Conservation (phyloP, 2,113 vertebrate genomes). For the Cepphus grylle region DNA sequence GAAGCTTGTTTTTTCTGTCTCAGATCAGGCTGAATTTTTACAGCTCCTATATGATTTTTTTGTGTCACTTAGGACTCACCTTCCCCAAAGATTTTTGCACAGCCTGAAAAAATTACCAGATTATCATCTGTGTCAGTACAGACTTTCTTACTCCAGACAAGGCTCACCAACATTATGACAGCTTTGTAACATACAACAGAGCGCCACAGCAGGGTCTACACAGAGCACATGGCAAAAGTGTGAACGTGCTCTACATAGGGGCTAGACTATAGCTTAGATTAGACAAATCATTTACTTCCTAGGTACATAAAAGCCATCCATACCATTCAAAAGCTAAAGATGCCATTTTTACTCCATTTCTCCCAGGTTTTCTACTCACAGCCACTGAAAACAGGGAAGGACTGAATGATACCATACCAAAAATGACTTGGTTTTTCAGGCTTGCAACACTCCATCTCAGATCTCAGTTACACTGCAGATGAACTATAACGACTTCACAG, state of each 20-base stretch:
- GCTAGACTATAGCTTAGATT: background rate
- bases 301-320: background rate
- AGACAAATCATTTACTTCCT: background rate
- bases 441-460: accelerated
- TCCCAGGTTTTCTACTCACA: background rate
- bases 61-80: background rate
- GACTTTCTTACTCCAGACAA: background rate
- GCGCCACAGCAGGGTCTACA: background rate
- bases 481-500: background rate
- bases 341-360: background rate
- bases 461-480: background rate
- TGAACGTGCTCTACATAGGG: background rate
- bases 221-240: background rate
- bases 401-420: background rate
- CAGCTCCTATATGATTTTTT: background rate
- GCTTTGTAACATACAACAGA: background rate
- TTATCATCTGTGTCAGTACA: background rate
- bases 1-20: background rate
- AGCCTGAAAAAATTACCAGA: background rate
- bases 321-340: background rate
- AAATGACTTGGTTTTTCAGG: background rate
- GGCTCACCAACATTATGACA: background rate
- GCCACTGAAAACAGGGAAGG: background rate
- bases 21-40: background rate
- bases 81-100: background rate